These are phyloP conservation scores for Anguilla anguilla DNA, from an alignment of 2,797 vertebrate genomes.

Conservation along the genomic window DNA sequence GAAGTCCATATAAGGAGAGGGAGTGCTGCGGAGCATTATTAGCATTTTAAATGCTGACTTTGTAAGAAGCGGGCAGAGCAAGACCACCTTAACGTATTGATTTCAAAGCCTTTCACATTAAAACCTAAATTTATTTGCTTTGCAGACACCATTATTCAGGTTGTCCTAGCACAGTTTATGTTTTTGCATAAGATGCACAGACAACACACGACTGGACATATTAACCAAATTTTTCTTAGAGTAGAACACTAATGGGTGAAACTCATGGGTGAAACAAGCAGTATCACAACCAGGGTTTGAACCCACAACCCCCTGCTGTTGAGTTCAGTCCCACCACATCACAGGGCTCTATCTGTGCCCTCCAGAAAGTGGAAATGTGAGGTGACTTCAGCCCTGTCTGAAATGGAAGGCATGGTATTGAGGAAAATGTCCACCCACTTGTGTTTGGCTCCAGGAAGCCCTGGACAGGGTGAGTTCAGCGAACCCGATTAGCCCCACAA, in stretches of 20 bases:
- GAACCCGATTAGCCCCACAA: not conserved
- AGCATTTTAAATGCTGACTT: not conserved
- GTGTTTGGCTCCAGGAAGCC: not conserved
- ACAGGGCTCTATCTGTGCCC: not conserved
- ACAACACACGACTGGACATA: not conserved
- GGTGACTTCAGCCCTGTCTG: not conserved
- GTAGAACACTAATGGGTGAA: not conserved
- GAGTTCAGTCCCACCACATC: not conserved
- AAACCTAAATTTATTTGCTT: not conserved
- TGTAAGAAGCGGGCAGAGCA: not conserved
- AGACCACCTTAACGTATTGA: not conserved
- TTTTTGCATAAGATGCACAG: not conserved
- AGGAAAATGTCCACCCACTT: not conserved
- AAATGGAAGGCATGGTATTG: not conserved
- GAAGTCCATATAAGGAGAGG: not conserved
- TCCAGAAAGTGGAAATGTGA: not conserved
- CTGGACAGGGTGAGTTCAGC: not conserved
- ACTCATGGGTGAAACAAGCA: not conserved
- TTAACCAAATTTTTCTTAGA: not conserved
- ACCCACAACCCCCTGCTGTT: not conserved
- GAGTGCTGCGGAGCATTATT: not conserved
- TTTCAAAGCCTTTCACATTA: not conserved
- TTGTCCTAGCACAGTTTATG: not conserved
- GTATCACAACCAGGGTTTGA: not conserved
- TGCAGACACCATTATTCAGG: not conserved